Conservation (phyloP, 2,113 vertebrate genomes). For the Taurulus bubalis region DNA sequence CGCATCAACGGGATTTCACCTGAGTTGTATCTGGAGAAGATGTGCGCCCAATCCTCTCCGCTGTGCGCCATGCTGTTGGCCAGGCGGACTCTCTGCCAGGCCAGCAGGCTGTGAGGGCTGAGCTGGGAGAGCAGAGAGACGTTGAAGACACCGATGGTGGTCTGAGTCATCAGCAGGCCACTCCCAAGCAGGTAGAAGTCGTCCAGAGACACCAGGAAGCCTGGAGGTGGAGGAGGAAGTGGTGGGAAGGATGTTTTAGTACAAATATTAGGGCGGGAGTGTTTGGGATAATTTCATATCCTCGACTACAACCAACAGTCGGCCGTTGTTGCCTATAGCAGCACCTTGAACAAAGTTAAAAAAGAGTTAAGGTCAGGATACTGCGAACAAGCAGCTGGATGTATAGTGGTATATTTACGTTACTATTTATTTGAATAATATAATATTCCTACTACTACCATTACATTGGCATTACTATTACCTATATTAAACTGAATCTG, state of each 20-base stretch:
- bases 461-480: neutral
- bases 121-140: constrained; percentile 83
- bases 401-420: neutral
- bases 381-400: neutral
- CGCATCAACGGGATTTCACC: constrained; percentile 71
- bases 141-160: constrained; percentile 90
- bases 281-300: neutral
- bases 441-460: neutral
- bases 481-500: neutral
- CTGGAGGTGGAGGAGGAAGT: constrained; percentile 65
- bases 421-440: too few relatives aligned
- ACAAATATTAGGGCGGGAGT: neutral
- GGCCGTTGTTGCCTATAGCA: neutral
- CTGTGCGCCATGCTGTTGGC: constrained; percentile 87
- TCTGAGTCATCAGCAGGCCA: constrained; percentile 90
- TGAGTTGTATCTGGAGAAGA: constrained; percentile 89
- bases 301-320: neutral
- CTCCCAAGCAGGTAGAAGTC: constrained; percentile 93
- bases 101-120: constrained; percentile 85
- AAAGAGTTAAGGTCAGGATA: too few relatives aligned
- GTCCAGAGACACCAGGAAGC: constrained; percentile 91
- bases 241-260: neutral
- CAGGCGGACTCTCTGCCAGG: constrained; percentile 92
- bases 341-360: neutral
- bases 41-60: constrained; percentile 87